phyloP scores from a whole-genome alignment of 2,888 invertebrate genomes.

The Cephus runcator region DNA sequence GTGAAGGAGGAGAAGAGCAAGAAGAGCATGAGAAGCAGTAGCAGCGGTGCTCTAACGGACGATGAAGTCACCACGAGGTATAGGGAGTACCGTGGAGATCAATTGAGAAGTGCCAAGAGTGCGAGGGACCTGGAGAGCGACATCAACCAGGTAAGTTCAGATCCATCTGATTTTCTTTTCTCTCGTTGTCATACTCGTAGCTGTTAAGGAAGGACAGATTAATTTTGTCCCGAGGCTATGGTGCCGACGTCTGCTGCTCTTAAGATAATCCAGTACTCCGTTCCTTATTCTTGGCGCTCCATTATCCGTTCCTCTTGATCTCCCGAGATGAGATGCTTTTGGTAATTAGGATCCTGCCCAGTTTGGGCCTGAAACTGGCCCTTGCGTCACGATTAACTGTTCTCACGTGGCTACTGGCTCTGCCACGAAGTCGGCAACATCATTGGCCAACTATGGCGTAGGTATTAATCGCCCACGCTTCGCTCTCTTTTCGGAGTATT shows the following conservation, averaged over 20 bases:
- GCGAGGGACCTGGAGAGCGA: conserved; percentile 59
- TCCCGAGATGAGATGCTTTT: conserved; percentile 2
- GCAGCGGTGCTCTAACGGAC: conserved; percentile 56
- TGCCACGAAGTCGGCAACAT: conserved; percentile 22
- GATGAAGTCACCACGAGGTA: conserved; percentile 62
- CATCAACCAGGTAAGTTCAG: conserved; percentile 54
- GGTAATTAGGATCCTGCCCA: conserved; percentile 33
- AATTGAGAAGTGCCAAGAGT: conserved; percentile 58
- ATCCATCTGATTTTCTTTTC: not conserved
- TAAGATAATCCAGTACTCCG: not conserved
- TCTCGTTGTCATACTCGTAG: not conserved
- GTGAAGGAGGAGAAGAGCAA: conserved; percentile 68
- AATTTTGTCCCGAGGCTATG: not conserved
- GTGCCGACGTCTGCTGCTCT: not conserved
- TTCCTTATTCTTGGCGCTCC: not conserved
- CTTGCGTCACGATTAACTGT: conserved; percentile 53
- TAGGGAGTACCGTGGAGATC: conserved; percentile 59
- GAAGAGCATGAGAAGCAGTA: conserved; percentile 44
- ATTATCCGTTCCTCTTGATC: not conserved
- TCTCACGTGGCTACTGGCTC: conserved; percentile 25
- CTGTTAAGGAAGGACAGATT: not conserved
- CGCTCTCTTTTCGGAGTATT: conserved; percentile 37
- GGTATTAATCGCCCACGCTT: conserved; percentile 10
- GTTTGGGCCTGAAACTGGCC: conserved; percentile 18
- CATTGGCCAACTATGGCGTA: conserved; percentile 9